phyloP scores from a whole-genome alignment of 2,888 invertebrate genomes.

The Agrotis exclamationis region DNA sequence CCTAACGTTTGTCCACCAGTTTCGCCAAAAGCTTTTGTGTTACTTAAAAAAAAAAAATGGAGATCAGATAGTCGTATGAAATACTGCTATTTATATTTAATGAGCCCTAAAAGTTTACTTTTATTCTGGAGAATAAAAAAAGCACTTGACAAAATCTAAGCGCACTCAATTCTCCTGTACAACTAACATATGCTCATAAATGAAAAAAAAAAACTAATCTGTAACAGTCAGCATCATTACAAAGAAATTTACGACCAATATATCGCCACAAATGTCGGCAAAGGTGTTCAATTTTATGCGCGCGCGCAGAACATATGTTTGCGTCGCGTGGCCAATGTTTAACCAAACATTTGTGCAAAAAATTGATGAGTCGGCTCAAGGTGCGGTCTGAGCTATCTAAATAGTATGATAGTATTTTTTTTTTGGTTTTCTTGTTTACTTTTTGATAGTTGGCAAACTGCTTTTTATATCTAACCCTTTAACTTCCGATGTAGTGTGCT shows the following conservation, averaged over 20 bases:
- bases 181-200: conserved; percentile 17
- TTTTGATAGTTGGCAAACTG: conserved; percentile 31
- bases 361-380: conserved; percentile 75
- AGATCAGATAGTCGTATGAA: too few species aligned
- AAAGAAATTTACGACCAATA: conserved; percentile 68
- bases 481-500: conserved; percentile 32
- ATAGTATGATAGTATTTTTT: conserved; percentile 68
- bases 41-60: too few species aligned
- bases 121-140: too few species aligned
- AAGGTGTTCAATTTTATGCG: conserved; percentile 83
- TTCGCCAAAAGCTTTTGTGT: too few species aligned
- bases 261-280: conserved; percentile 81
- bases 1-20: too few species aligned
- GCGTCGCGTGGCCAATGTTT: conserved; percentile 72
- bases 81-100: too few species aligned
- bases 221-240: conserved; percentile 60
- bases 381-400: conserved; percentile 70
- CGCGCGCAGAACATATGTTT: conserved; percentile 83
- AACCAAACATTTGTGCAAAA: conserved; percentile 74
- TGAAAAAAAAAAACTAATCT: conserved; percentile 58
- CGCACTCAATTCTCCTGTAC: background rate
- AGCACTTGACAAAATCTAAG: background rate
- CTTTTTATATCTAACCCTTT: conserved; percentile 48
- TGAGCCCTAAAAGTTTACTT: too few species aligned
- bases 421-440: conserved; percentile 51